Conservation (phyloP, 2,888 invertebrate species). For the Agriopis aurantiaria region DNA sequence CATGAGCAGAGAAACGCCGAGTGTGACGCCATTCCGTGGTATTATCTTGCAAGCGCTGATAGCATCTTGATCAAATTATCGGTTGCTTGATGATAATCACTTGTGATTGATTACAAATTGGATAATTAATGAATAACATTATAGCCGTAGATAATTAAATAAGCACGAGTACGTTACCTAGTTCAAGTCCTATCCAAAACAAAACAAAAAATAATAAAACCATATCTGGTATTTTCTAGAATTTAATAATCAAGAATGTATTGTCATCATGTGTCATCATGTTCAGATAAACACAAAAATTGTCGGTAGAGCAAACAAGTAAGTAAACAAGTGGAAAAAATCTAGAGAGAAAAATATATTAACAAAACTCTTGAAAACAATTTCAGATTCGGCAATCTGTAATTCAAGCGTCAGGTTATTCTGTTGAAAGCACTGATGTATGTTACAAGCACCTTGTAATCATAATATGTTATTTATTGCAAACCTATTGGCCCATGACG, state of each 20-base stretch:
- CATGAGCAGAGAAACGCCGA: constrained; percentile 61
- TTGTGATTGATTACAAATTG: background rate
- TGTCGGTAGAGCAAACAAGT: too few relatives aligned
- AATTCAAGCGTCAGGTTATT: constrained; percentile 49
- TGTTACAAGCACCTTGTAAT: constrained; percentile 51
- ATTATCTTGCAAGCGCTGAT: constrained; percentile 13
- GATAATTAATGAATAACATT: background rate
- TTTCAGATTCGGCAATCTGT: constrained; percentile 44
- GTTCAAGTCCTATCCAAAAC: too few relatives aligned
- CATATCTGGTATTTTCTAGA: too few relatives aligned
- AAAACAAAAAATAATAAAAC: too few relatives aligned
- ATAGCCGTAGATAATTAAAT: too few relatives aligned
- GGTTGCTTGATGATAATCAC: constrained; percentile 1
- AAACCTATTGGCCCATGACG: constrained; percentile 63
- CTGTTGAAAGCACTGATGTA: constrained; percentile 51
- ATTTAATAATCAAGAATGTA: too few relatives aligned
- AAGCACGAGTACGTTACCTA: too few relatives aligned
- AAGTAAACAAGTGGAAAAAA: too few relatives aligned
- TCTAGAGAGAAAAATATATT: background rate
- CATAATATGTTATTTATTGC: constrained; percentile 63
- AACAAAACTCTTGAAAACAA: background rate
- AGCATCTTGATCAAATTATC: constrained; percentile 13
- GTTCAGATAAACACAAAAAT: too few relatives aligned
- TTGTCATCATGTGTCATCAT: too few relatives aligned
- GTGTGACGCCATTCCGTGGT: constrained; percentile 40